A percentile compares a stretch with the other conserved stretches of the same genome.
Conservation (phyloP, 2,888 invertebrate species). For the Camptogramma bilineatum region DNA sequence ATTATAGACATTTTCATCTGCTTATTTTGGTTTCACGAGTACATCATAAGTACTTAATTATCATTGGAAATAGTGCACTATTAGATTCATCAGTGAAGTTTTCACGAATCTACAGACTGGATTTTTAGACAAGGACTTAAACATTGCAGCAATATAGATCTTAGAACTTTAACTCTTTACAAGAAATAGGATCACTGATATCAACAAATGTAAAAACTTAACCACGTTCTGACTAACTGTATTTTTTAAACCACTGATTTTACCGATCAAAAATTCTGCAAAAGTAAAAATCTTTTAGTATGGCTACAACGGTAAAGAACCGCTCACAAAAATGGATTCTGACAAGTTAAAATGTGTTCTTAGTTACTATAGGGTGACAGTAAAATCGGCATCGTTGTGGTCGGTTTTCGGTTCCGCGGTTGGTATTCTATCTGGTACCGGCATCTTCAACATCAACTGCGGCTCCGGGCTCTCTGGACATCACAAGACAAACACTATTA, state of each 20-base stretch:
- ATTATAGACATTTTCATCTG: too few species aligned
- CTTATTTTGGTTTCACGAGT: too few species aligned
- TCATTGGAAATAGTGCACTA: not conserved
- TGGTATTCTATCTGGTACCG: conserved; percentile 56
- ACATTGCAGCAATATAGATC: not conserved
- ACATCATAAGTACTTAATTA: too few species aligned
- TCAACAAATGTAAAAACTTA: too few species aligned
- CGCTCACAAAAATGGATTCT: not conserved
- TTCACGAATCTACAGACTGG: not conserved
- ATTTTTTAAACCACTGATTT: too few species aligned
- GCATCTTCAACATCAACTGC: conserved; percentile 72
- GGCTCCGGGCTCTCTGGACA: conserved; percentile 77
- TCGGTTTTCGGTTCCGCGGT: conserved; percentile 69
- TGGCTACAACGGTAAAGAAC: too few species aligned
- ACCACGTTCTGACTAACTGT: too few species aligned
- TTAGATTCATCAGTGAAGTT: not conserved
- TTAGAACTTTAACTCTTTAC: not conserved
- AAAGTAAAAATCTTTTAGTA: not conserved
- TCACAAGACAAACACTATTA: conserved; percentile 49
- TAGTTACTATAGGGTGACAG: conserved; percentile 69
- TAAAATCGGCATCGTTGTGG: conserved; percentile 76
- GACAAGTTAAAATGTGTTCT: not conserved
- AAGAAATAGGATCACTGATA: too few species aligned
- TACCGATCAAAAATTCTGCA: not conserved
- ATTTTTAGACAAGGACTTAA: not conserved